Base-by-base conservation (phyloP, 2,113 vertebrate species). In the Tautogolabrus adspersus region DNA sequence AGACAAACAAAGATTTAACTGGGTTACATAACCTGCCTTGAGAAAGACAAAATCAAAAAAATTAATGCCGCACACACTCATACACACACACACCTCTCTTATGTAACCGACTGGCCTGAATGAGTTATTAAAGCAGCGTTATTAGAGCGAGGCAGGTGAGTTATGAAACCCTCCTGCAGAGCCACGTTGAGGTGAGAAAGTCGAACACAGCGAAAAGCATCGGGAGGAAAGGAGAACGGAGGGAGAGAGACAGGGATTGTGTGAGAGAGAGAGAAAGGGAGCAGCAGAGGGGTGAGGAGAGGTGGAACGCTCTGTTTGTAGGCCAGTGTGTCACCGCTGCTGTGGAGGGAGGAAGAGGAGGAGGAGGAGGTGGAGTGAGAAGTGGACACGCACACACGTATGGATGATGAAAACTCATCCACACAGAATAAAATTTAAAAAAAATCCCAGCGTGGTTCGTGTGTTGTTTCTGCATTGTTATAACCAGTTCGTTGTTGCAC, bases 321-420 rank as follows among this genome's bases (percentile, higher is more conserved):
- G 93, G 90, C 84, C 89, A 94, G 90, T 91, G 88, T 93, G 91
- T 92, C 90, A 92, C 74, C 49, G 74, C 77, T 80, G 71, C 71
- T 26, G 64, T 23, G 22, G 72, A 63, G 64, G 79, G 80, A 64
- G 59, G 73, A 61, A 60, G 77, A 84, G 38, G 63, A 79, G 13
- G 49, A 66, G 26, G 55, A 30, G 12, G 64, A 55, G 44, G 21
- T 40, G 38, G 67, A 71, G 19, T 63, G 44, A 58, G 7, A 18
- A 3, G 19, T 19, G 40, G 15, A 30, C 30, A 51, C 30, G 19
- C 23, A 16, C 37, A 18, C 52, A 52, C 3, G 16, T 21, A 66
- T 54, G 73, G 2, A 49, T 18, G 47, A 15, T 52, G 15, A 13
- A 52, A 52, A n/a, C 49, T n/a, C 49, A 51, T 10, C 19, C n/a